Evolutionary conservation across 2,797 vertebrate genomes (phyloP), one percentile per base, ranked within the genome.

Genomic region (Pangasius sanitwongsei): DNA sequence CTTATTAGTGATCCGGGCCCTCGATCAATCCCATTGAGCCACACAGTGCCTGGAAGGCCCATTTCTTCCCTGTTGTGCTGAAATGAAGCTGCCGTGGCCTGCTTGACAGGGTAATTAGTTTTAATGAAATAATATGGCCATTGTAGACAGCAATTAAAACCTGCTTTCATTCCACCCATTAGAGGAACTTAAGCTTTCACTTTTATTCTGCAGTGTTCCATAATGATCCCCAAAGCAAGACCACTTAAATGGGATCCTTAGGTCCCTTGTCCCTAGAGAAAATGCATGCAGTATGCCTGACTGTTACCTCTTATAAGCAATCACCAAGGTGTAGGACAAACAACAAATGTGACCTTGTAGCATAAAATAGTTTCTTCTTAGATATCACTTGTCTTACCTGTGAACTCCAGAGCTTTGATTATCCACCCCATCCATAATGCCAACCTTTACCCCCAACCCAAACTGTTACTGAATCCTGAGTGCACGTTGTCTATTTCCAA

Each of bases 131-230:
- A 95, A 95, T 89, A 89, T 90, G 85, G 92, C 92, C 92, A 93
- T 93, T 94, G 93, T 94, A 94, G 93, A 94, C 94, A 93, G 93
- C 93, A 95, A 94, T 95, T 95, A 95, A 94, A 93, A 91, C 91
- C 91, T 91, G 91, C 92, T 94, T 93, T 94, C 93, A 94, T 94
- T 92, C 91, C 88, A 75, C 90, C 94, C 93, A 94, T 95, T 95
- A 95, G 92, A 86, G 85, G 91, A 91, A 89, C 87, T 84, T 89
- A 89, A 90, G 91, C 89, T 91, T 91, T 91, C 67, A 91, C 93
- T 93, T 93, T 94, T 91, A 93, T 94, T 94, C 89, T 83, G 81
- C 89, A 69, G 65, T 61, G 61, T 93, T 93, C 91, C 87, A 81
- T 94, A 94, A 94, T 94, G 92, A 94, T 93, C 91, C 91, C 88